These are phyloP conservation scores for Aleiodes sp. DNA, from an alignment of 1,140 invertebrate species.

Conservation along the genomic window DNA sequence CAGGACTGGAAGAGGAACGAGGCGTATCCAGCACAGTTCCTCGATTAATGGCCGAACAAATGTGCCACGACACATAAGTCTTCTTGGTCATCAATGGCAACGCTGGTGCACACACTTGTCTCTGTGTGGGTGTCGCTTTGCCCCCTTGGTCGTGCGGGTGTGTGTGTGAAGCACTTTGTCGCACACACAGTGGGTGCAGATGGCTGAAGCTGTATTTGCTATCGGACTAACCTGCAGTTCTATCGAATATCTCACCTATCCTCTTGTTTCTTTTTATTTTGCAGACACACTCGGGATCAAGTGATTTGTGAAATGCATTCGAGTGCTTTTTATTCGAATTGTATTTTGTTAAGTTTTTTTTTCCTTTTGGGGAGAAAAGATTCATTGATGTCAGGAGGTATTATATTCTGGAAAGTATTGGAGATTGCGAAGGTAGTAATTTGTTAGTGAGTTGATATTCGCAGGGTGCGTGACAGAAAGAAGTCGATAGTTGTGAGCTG, in stretches of 20 bases:
- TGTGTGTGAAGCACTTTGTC: too few relatives aligned
- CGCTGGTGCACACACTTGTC: background rate
- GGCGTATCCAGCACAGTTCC: background rate
- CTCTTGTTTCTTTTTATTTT: too few relatives aligned
- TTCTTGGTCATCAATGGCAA: background rate
- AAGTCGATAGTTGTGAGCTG: too few relatives aligned
- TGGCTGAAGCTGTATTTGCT: background rate
- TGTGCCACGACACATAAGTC: slow-evolving; percentile 42
- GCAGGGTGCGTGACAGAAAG: too few relatives aligned
- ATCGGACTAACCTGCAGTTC: background rate
- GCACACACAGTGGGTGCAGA: background rate
- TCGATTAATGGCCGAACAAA: slow-evolving; percentile 50
- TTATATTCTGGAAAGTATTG: too few relatives aligned
- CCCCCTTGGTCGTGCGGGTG: background rate
- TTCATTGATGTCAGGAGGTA: too few relatives aligned
- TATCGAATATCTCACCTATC: background rate
- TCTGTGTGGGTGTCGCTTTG: too few relatives aligned
- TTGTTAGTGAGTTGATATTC: too few relatives aligned
- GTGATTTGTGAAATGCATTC: slow-evolving; percentile 8
- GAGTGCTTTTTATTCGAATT: background rate
- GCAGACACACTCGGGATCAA: background rate
- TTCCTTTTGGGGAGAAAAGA: background rate
- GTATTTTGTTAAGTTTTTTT: background rate
- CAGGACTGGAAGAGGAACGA: slow-evolving; percentile 9
- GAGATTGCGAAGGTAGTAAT: too few relatives aligned